Evolutionary conservation across 2,797 vertebrate species (phyloP).

Genomic region (Valencia hispanica): DNA sequence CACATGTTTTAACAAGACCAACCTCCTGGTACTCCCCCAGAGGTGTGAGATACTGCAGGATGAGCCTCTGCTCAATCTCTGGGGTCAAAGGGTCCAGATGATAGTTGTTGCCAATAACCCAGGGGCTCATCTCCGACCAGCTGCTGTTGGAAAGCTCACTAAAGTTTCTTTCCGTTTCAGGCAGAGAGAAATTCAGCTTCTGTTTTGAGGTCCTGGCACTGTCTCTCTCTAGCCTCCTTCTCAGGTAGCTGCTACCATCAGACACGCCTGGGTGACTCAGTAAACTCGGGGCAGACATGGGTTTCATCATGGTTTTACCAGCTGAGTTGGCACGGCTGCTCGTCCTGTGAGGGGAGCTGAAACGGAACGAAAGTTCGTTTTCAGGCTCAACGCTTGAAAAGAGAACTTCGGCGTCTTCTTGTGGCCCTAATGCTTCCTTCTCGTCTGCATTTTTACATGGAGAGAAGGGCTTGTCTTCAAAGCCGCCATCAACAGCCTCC

Average conservation of each 20-base stretch:
- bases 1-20: conserved; percentile 39
- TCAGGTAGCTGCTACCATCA: conserved; percentile 72
- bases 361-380: conserved; percentile 81
- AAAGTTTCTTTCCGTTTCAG: conserved; percentile 90
- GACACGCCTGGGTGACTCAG: conserved; percentile 66
- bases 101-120: conserved; percentile 99
- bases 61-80: conserved; percentile 95
- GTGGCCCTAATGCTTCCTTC: conserved; percentile 77
- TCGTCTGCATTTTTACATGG: conserved; percentile 73
- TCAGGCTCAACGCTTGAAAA: conserved; percentile 73
- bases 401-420: conserved; percentile 70
- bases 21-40: conserved; percentile 99
- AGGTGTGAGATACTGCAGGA: conserved; percentile 96
- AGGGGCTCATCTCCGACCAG: conserved; percentile 99
- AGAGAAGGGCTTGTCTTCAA: conserved; percentile 86
- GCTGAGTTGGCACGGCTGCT: conserved; percentile 84
- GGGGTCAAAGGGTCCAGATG: conserved; percentile 94
- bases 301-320: conserved; percentile 84
- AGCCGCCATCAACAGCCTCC: conserved; percentile 93
- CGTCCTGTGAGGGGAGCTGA: conserved; percentile 85
- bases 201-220: conserved; percentile 89
- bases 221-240: conserved; percentile 85
- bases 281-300: conserved; percentile 71
- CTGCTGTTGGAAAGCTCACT: conserved; percentile 98
- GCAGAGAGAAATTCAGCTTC: conserved; percentile 89